Conservation (phyloP, 2,113 vertebrate genomes). For the Mola mola region DNA sequence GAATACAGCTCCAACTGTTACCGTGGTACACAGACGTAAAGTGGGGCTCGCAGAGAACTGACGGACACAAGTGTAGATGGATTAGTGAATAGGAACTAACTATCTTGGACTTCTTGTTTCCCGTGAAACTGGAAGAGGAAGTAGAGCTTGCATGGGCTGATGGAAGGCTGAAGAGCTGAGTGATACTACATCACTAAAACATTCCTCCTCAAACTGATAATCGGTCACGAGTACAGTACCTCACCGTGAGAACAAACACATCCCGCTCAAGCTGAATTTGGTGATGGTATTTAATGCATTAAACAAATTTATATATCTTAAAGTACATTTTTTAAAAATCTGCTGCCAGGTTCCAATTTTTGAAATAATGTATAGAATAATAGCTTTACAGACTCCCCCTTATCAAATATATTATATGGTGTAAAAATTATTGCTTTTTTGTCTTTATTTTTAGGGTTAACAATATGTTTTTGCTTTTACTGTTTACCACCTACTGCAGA, state of each 20-base stretch:
- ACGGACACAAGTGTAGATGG: slow-evolving; percentile 36
- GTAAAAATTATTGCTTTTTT: too few relatives aligned
- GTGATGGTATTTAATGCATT: slow-evolving; percentile 12
- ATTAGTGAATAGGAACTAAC: slow-evolving; percentile 44
- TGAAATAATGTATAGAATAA: too few relatives aligned
- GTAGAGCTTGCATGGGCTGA: slow-evolving; percentile 30
- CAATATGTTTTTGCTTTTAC: too few relatives aligned
- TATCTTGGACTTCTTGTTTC: slow-evolving; percentile 60
- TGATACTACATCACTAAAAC: slow-evolving; percentile 22
- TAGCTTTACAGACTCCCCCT: too few relatives aligned
- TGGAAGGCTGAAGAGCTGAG: slow-evolving; percentile 47
- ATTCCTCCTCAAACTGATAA: slow-evolving; percentile 35
- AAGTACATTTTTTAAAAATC: too few relatives aligned
- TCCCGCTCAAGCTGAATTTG: slow-evolving; percentile 5
- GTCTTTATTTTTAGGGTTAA: too few relatives aligned
- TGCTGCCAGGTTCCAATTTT: too few relatives aligned
- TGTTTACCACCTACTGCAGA: too few relatives aligned
- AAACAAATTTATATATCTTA: too few relatives aligned
- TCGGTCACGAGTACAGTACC: slow-evolving; percentile 1
- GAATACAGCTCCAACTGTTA: not conserved
- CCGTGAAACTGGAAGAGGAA: slow-evolving; percentile 62
- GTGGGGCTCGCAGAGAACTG: slow-evolving; percentile 2
- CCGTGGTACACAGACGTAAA: not conserved
- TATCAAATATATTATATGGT: too few relatives aligned
- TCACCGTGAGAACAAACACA: slow-evolving; percentile 24